These are phyloP conservation scores for Eucera pruinosa DNA, from an alignment of 2,888 invertebrate genomes.

Conservation along the genomic window DNA sequence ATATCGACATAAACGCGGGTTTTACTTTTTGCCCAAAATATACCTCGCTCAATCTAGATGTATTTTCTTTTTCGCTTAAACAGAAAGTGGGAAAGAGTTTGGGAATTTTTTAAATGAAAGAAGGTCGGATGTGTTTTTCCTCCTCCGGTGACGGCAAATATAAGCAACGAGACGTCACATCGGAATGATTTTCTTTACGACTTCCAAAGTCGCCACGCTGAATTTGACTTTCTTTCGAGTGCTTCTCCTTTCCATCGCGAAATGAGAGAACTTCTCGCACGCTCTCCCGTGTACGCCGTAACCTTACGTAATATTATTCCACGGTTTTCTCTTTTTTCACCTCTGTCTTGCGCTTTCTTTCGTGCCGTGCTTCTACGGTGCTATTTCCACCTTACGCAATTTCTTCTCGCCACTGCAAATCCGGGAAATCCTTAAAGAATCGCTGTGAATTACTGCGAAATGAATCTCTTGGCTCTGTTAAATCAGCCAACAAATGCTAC, in stretches of 20 bases:
- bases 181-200: conserved; percentile 64
- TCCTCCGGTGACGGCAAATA: neutral
- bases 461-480: conserved; percentile 7
- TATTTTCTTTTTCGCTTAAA: neutral
- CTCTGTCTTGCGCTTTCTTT: conserved; percentile 15
- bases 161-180: conserved; percentile 29
- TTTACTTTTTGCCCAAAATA: too few species aligned
- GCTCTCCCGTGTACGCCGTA: conserved; percentile 19
- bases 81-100: neutral
- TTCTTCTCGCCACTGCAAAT: conserved; percentile 19
- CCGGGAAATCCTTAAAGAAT: conserved; percentile 34
- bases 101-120: neutral
- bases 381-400: conserved; percentile 23
- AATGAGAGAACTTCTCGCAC: conserved; percentile 65
- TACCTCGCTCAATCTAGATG: too few species aligned
- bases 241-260: conserved; percentile 35
- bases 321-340: conserved; percentile 39
- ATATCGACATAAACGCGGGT: too few species aligned
- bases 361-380: conserved; percentile 7
- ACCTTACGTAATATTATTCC: conserved; percentile 65
- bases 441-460: conserved; percentile 17
- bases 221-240: conserved; percentile 45
- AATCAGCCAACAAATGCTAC: conserved; percentile 2
- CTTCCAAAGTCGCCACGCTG: conserved; percentile 40
- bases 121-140: neutral